Evolutionary conservation across 2,888 invertebrate genomes (phyloP).

Genomic region (Acrobeloides nanus): DNA sequence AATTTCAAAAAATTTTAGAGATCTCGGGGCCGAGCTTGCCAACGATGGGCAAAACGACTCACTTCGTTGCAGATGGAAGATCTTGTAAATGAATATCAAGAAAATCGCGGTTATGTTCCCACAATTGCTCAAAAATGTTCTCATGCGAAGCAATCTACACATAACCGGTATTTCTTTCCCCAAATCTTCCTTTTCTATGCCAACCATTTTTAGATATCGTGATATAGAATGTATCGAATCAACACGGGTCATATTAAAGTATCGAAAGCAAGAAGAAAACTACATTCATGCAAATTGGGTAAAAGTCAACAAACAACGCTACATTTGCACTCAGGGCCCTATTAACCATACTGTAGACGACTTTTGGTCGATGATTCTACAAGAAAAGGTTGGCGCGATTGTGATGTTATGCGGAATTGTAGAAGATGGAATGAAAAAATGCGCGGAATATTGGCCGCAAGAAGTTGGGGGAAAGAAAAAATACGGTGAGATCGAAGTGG

Average conservation of each 20-base stretch:
- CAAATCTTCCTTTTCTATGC: too few relatives aligned
- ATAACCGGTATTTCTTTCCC: too few relatives aligned
- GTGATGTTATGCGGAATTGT: slow-evolving; percentile 9
- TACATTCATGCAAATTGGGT: slow-evolving; percentile 12
- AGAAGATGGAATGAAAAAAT: slow-evolving; percentile 8
- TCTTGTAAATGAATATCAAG: too few relatives aligned
- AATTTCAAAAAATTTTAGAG: too few relatives aligned
- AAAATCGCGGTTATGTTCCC: too few relatives aligned
- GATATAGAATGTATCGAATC: slow-evolving; percentile 9
- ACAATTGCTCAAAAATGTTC: too few relatives aligned
- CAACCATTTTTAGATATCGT: slow-evolving; percentile 9
- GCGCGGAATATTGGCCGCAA: slow-evolving; percentile 10
- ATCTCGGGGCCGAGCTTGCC: too few relatives aligned
- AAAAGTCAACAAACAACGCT: slow-evolving; percentile 5
- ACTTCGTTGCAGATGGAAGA: too few relatives aligned
- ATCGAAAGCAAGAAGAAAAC: slow-evolving; percentile 3
- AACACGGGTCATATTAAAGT: slow-evolving; percentile 8
- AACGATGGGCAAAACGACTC: too few relatives aligned
- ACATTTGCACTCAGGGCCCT: slow-evolving; percentile 10
- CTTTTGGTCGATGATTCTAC: slow-evolving; percentile 9
- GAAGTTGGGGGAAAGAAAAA: slow-evolving; percentile 1
- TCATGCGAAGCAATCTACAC: too few relatives aligned
- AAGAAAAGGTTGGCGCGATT: slow-evolving; percentile 9
- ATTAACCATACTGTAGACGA: slow-evolving; percentile 6
- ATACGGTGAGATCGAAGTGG: slow-evolving; percentile 8